A percentile compares a stretch with the other conserved stretches of the same genome.
These are phyloP conservation scores for Neoscelio sp. DNA, from an alignment of 2,888 invertebrate genomes.

Conservation along the genomic window DNA sequence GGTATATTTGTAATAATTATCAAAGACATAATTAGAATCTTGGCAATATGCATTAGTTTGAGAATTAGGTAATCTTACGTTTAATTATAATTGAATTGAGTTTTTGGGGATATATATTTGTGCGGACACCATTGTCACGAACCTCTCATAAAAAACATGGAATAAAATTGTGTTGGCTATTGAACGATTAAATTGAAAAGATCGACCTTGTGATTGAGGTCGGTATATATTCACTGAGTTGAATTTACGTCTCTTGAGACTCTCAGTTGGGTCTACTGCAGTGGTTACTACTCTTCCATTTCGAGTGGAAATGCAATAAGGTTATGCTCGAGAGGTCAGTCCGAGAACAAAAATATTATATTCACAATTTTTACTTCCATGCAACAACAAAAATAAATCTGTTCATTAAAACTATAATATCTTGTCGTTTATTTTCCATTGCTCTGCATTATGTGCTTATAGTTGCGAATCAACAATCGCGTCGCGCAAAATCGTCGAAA, in stretches of 20 bases:
- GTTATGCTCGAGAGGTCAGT: slow-evolving; percentile 36
- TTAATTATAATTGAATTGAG: too few species aligned
- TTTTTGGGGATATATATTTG: too few species aligned
- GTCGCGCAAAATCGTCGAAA: slow-evolving; percentile 5
- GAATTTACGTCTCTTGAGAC: slow-evolving; percentile 56
- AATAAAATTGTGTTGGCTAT: slow-evolving; percentile 48
- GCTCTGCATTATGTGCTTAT: slow-evolving; percentile 25
- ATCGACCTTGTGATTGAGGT: slow-evolving; percentile 56
- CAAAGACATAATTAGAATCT: too few species aligned
- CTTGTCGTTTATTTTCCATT: too few species aligned
- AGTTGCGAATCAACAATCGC: slow-evolving; percentile 41
- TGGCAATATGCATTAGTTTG: too few species aligned
- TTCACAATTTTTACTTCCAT: too few species aligned
- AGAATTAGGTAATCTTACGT: too few species aligned
- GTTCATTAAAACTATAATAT: too few species aligned
- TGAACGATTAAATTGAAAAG: slow-evolving; percentile 53
- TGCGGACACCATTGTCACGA: slow-evolving; percentile 49
- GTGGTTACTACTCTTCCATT: slow-evolving; percentile 29
- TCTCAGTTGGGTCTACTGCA: slow-evolving; percentile 16
- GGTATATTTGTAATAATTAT: too few species aligned
- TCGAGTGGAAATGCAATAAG: slow-evolving; percentile 45
- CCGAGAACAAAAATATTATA: slow-evolving; percentile 23
- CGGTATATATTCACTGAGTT: slow-evolving; percentile 43
- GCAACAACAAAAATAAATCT: too few species aligned
- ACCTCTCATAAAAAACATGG: slow-evolving; percentile 33